A percentile compares a stretch with the other conserved stretches of the same genome.
These are phyloP conservation scores for Drosophila gaucha DNA, from an alignment of 2,888 invertebrate genomes.

Conservation along the genomic window DNA sequence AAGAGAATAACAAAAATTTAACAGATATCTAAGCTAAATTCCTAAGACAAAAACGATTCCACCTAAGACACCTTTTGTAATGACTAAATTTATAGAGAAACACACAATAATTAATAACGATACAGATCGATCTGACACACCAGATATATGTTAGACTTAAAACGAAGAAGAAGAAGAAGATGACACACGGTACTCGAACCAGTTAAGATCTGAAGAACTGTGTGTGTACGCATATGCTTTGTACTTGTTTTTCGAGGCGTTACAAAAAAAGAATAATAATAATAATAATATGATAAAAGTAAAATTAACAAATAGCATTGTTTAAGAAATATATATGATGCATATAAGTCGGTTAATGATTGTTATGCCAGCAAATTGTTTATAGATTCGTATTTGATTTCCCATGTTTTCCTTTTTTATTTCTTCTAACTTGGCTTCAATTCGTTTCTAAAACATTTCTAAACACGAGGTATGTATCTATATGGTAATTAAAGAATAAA, in stretches of 20 bases:
- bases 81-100: constrained; percentile 70
- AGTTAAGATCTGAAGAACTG: constrained; percentile 20
- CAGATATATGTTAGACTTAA: constrained; percentile 35
- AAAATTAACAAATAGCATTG: constrained; percentile 36
- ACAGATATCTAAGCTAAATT: constrained; percentile 78
- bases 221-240: constrained; percentile 50
- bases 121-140: constrained; percentile 16
- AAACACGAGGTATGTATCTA: constrained; percentile 52
- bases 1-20: constrained; percentile 45
- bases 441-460: constrained; percentile 44
- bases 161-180: constrained; percentile 2
- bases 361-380: constrained; percentile 64
- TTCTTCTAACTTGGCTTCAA: constrained; percentile 30
- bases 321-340: constrained; percentile 37
- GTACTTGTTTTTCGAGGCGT: constrained; percentile 30
- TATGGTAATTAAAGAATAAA: constrained; percentile 58
- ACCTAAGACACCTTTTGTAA: constrained; percentile 79
- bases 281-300: background rate
- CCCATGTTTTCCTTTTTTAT: constrained; percentile 25
- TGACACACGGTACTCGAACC: constrained; percentile 19
- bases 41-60: constrained; percentile 79
- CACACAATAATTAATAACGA: constrained; percentile 31
- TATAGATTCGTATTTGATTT: constrained; percentile 18
- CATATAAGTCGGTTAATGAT: constrained; percentile 50
- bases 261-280: no score